Evolutionary conservation across 2,113 vertebrate species (phyloP), one percentile per base, ranked within the genome.

Genomic region (Motacilla tschutschensis): DNA sequence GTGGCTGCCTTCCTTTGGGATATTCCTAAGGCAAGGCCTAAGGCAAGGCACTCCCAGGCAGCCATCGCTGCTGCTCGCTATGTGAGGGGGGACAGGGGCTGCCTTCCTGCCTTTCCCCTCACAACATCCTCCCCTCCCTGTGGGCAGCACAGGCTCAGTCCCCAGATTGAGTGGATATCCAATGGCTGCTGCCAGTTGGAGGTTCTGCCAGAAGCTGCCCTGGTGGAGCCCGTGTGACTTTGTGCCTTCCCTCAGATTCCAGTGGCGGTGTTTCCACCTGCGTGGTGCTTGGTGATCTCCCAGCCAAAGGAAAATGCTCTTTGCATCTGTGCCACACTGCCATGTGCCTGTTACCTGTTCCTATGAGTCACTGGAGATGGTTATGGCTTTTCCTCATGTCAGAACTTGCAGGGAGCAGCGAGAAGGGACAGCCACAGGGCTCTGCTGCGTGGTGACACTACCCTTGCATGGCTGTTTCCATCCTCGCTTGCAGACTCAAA

Each of bases 1-100:
- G 2, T 51, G 43, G 13, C 22, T 3, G 1, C 47, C 25, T 78
- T 62, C 47, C 9, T 10, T 4, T 0, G 2, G 55, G 69, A 57
- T 85, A 38, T 33, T 78, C 12, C 31, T 8, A 9, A 36, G 26
- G 21, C n/a, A n/a, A n/a, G n/a, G n/a, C n/a, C n/a, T n/a, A n/a
- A n/a, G n/a, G n/a, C n/a, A 70, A 44, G 33, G 35, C 0, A 2
- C 8, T 73, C 8, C 17, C 14, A 46, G 59, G 55, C 54, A 79
- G 17, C 55, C 25, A 13, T 10, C 2, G 2, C 17, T 60, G 26
- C 55, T 20, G 41, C 29, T 35, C 31, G 25, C 31, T 24, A 1
- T 10, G 24, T 26, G 18, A 3, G 26, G 0, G 1, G 22, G 21
- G 8, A 66, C 48, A 79, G 63, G 18, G 16, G 31, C 47, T 74